These are phyloP conservation scores for Zygaena filipendulae DNA, from an alignment of 2,888 invertebrate genomes.

Conservation along the genomic window DNA sequence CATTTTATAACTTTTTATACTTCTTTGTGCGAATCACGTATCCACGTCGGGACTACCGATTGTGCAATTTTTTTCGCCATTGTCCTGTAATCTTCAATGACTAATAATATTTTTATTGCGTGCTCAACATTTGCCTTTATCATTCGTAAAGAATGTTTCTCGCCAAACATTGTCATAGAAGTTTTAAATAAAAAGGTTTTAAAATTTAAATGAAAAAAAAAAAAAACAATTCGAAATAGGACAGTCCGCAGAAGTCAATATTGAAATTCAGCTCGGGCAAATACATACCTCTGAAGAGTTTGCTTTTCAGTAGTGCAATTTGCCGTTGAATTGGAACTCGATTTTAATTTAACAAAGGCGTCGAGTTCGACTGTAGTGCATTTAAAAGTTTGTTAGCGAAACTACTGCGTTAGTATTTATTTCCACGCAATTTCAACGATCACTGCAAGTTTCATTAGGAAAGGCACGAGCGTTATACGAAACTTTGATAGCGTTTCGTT, in stretches of 20 bases:
- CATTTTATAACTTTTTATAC: constrained; percentile 36
- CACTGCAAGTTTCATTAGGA: constrained; percentile 47
- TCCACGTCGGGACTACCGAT: constrained; percentile 25
- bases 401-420: constrained; percentile 43
- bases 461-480: constrained; percentile 25
- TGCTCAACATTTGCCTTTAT: constrained; percentile 11
- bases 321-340: constrained; percentile 31
- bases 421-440: constrained; percentile 47
- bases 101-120: constrained; percentile 19
- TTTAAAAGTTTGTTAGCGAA: constrained; percentile 47
- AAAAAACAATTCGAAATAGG: too few species aligned
- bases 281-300: too few species aligned
- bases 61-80: constrained; percentile 29
- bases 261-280: too few species aligned
- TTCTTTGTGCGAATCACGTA: constrained; percentile 25
- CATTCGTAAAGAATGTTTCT: too few species aligned
- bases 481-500: constrained; percentile 38
- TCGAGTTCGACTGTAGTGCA: constrained; percentile 33
- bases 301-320: too few species aligned
- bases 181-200: too few species aligned
- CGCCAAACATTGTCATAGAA: too few species aligned
- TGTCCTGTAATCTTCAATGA: constrained; percentile 22
- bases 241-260: too few species aligned
- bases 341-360: constrained; percentile 52
- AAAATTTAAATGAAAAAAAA: too few species aligned